Evolutionary conservation across 2,113 vertebrate species (phyloP), one percentile per base, ranked within the genome.

Genomic region (Datnioides undecimradiatus): DNA sequence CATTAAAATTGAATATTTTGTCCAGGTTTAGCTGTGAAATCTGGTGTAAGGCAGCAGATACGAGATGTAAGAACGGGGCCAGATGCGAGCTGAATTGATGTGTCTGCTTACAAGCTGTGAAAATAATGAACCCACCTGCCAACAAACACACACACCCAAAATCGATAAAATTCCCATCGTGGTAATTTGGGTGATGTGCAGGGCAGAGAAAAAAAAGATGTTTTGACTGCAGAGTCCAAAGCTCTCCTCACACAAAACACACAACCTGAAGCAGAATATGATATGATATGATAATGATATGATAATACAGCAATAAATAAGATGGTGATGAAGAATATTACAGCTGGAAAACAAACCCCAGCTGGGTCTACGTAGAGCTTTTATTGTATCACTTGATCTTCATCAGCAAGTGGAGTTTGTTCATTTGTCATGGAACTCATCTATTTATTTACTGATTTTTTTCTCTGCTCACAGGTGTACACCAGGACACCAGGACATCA

Each of bases 101-200:
- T 55, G 25, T 43, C n/a, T 57, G 41, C 13, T 64, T 4, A 9
- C 16, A 41, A 51, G 59, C 65, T 81, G 55, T 54, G 48, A 40
- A 40, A 33, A 60, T 52, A 52, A 66, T 72, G 29, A 31, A 45
- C 52, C 17, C 25, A 58, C n/a, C n/a, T 66, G 65, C 73, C 17
- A 49, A 58, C 9, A 62, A 43, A 49, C 21, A 38, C 33, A 58
- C 34, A 25, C 27, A 34, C 51, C 66, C 25, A 45, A 68, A 54
- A 73, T 78, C 74, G 38, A 68, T 72, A 27, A 21, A 12, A 8
- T 25, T 46, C 14, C 31, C 14, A 23, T 2, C 48, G 31, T 48
- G 34, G 55, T 54, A 1, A 68, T 83, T 52, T 33, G 34, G 11
- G n/a, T n/a, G n/a, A n/a, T n/a, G n/a, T n/a, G n/a, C n/a, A n/a